Evolutionary conservation across 2,888 invertebrate species (phyloP).

Genomic region (Antheraea yamamai): DNA sequence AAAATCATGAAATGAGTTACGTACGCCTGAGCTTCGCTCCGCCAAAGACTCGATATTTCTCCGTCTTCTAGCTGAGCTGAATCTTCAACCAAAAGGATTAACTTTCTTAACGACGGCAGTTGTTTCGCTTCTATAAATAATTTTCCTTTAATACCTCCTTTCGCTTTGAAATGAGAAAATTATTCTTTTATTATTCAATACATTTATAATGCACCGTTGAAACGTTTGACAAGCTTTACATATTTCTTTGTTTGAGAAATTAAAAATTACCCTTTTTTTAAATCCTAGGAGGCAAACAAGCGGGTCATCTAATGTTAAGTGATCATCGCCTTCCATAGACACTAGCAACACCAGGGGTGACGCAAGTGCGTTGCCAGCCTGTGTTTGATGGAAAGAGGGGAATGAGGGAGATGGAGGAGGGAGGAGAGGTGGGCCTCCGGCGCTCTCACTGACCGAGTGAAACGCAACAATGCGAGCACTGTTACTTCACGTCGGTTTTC

Average conservation of each 20-base stretch:
- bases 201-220: neutral
- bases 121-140: constrained; percentile 26
- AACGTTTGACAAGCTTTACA: neutral
- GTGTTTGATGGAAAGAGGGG: no score
- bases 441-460: no score
- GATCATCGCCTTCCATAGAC: no score
- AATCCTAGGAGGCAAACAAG: no score
- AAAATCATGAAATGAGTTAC: constrained; percentile 54
- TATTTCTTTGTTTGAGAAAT: neutral
- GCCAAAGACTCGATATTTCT: constrained; percentile 55
- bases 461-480: no score
- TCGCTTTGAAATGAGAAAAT: neutral
- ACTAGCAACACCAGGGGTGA: no score
- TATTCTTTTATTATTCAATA: neutral
- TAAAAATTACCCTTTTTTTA: neutral
- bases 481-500: no score
- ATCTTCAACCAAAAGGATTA: constrained; percentile 46
- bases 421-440: no score
- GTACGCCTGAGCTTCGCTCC: constrained; percentile 33
- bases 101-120: constrained; percentile 34
- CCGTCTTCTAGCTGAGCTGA: constrained; percentile 48
- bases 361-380: no score
- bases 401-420: no score
- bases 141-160: constrained; percentile 7
- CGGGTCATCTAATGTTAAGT: no score